Conservation (phyloP, 2,888 invertebrate genomes). For the Drosophila aldrichi region DNA sequence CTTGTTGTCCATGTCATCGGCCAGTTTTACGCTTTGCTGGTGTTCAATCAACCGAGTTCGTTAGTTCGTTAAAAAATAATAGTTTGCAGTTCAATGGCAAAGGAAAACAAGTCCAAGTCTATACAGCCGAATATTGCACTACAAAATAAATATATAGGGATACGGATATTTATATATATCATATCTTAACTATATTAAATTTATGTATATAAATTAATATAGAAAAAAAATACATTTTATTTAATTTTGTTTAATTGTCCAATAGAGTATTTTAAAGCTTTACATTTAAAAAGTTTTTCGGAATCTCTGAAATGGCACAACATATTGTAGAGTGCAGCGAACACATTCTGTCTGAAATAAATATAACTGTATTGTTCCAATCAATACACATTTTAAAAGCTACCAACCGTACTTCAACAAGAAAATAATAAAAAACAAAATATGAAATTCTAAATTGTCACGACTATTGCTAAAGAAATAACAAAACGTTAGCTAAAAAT, state of each 20-base stretch:
- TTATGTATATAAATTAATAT: not conserved
- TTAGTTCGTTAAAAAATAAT: conserved; percentile 74
- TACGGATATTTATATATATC: not conserved
- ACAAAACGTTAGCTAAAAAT: conserved; percentile 18
- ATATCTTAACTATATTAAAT: not conserved
- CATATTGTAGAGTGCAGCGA: conserved; percentile 13
- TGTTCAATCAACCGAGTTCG: conserved; percentile 68
- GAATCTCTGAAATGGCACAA: not conserved
- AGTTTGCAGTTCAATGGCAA: conserved; percentile 43
- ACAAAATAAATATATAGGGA: not conserved
- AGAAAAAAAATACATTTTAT: too few species aligned
- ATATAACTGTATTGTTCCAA: conserved; percentile 13
- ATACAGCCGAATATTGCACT: conserved; percentile 5
- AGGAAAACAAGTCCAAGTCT: conserved; percentile 1
- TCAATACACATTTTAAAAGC: conserved; percentile 22
- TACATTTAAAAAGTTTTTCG: not conserved
- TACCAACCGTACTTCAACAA: not conserved
- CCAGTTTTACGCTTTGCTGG: conserved; percentile 51
- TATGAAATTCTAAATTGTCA: conserved; percentile 31
- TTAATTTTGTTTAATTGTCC: too few species aligned
- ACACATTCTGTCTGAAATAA: conserved; percentile 8
- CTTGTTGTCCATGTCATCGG: conserved; percentile 44
- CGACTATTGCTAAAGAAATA: conserved; percentile 18
- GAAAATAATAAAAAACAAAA: not conserved
- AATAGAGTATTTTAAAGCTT: not conserved